Percentiles rank a stretch among this genome's conserved stretches.
These are phyloP conservation scores for Metalampra italica DNA, from an alignment of 2,888 invertebrate genomes.

Conservation along the genomic window DNA sequence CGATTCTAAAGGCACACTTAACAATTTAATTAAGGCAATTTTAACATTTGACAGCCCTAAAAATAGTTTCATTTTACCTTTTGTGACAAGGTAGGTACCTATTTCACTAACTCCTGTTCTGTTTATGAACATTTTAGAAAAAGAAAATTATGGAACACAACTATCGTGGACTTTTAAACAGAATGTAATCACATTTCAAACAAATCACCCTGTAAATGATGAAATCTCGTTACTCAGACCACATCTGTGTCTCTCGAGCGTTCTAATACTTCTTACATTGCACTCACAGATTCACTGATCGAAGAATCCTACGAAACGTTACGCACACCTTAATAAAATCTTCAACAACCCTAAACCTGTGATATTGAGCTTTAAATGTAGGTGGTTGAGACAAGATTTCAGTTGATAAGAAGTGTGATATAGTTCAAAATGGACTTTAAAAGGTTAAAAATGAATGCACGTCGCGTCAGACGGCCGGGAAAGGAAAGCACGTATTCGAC, in stretches of 20 bases:
- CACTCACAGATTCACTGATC: conserved; percentile 34
- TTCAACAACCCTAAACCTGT: neutral
- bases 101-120: no score
- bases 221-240: conserved; percentile 59
- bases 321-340: conserved; percentile 29
- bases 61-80: no score
- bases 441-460: conserved; percentile 71
- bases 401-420: conserved; percentile 20
- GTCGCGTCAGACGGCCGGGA: conserved; percentile 54
- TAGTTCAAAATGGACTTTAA: conserved; percentile 42
- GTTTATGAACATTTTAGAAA: no score
- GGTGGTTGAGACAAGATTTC: neutral
- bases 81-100: no score
- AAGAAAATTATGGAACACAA: no score
- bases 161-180: neutral
- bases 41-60: no score
- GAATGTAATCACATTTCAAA: conserved; percentile 16
- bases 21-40: no score
- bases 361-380: neutral
- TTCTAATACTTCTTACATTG: conserved; percentile 42
- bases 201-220: conserved; percentile 33
- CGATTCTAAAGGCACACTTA: no score
- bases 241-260: conserved; percentile 55
- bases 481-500: conserved; percentile 77
- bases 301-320: conserved; percentile 42